A percentile compares a stretch with the other conserved stretches of the same genome.
Evolutionary conservation across 2,888 invertebrate species (phyloP).

Genomic region (Lasioglossum oenotherae): DNA sequence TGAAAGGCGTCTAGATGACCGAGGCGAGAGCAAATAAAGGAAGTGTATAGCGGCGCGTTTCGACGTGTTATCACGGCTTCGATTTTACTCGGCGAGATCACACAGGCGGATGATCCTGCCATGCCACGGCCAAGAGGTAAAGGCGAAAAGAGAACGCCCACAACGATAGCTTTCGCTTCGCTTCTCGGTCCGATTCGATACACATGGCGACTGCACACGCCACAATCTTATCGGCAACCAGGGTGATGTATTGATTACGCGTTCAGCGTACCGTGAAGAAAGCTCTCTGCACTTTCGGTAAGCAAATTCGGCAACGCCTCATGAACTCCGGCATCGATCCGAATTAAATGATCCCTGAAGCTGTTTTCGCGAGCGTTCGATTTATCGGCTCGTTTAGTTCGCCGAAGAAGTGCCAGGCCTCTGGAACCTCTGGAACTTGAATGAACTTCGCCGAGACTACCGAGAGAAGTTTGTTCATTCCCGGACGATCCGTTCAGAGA

Average conservation of each 20-base stretch:
- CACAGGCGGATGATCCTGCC: background rate
- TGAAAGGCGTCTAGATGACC: constrained; percentile 6
- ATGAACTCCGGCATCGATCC: background rate
- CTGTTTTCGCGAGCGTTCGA: background rate
- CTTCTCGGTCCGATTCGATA: constrained; percentile 27
- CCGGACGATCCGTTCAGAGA: background rate
- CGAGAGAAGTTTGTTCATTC: background rate
- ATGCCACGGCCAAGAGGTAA: background rate
- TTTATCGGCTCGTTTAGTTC: background rate
- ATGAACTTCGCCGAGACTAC: too few relatives aligned
- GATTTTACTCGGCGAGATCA: background rate
- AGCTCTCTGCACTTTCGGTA: background rate
- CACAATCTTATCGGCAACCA: constrained; percentile 46
- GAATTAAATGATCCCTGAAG: background rate
- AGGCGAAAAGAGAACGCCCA: background rate
- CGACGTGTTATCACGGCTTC: constrained; percentile 6
- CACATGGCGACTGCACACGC: constrained; percentile 24
- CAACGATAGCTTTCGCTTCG: constrained; percentile 8
- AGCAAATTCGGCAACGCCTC: background rate
- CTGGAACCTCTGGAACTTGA: background rate
- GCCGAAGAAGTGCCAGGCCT: background rate
- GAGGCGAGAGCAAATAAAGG: constrained; percentile 4
- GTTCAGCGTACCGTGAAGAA: constrained; percentile 1
- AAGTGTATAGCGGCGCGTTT: background rate
- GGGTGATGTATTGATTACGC: constrained; percentile 44